Conservation (phyloP, 2,113 vertebrate genomes). For the Verasper variegatus region DNA sequence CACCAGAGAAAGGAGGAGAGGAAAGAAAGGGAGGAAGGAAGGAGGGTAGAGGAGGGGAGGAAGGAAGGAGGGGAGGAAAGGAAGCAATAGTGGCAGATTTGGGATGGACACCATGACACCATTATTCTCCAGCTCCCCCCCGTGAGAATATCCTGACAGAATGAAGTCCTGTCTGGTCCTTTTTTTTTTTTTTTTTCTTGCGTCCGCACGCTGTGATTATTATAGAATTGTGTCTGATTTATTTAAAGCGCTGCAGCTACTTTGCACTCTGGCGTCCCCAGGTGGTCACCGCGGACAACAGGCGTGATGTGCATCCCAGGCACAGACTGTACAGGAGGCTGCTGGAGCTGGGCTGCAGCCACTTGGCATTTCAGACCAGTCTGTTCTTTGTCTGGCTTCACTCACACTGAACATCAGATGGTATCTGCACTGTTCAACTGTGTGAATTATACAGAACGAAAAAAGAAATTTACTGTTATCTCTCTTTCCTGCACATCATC, state of each 20-base stretch:
- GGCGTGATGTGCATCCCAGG: background rate
- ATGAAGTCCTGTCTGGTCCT: slow-evolving; percentile 63
- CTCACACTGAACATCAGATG: background rate
- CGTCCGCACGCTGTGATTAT: slow-evolving; percentile 72
- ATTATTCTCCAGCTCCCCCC: slow-evolving; percentile 60
- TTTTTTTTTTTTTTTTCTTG: slow-evolving; percentile 8
- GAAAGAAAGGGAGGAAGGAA: slow-evolving; percentile 8
- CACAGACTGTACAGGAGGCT: slow-evolving; percentile 8
- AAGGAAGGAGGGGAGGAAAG: background rate
- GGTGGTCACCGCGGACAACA: slow-evolving; percentile 40
- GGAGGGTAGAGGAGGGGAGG: background rate
- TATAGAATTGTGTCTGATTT: slow-evolving; percentile 64
- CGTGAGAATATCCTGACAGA: slow-evolving; percentile 69
- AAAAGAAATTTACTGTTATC: background rate
- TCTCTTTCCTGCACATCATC: background rate
- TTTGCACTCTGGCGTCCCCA: slow-evolving; percentile 61
- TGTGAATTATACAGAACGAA: background rate
- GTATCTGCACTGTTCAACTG: background rate
- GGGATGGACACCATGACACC: slow-evolving; percentile 71
- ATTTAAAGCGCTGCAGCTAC: slow-evolving; percentile 35
- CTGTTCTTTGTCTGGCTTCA: slow-evolving; percentile 12
- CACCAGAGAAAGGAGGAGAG: slow-evolving; percentile 36
- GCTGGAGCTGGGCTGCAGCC: slow-evolving; percentile 1
- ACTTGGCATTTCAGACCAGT: background rate
- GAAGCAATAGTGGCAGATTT: slow-evolving; percentile 49